phyloP scores from a whole-genome alignment of 2,113 vertebrate genomes.

The Alaudala cheleensis region DNA sequence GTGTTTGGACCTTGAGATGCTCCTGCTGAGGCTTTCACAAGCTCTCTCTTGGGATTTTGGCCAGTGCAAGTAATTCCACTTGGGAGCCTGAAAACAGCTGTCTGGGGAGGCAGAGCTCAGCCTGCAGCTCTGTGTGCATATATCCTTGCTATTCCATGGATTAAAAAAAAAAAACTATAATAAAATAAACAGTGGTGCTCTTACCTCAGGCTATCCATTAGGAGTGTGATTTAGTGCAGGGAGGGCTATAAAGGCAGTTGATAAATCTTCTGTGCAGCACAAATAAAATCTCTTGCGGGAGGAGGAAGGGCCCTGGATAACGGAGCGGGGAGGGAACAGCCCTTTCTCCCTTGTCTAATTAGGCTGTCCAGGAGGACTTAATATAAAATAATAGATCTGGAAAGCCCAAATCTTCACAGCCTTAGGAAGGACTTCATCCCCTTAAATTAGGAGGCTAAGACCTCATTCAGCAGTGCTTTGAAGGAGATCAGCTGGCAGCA shows the following conservation, averaged over 20 bases:
- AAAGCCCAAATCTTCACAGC: background rate
- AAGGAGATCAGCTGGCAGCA: background rate
- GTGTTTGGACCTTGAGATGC: background rate
- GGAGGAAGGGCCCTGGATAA: background rate
- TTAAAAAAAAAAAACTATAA: slow-evolving; percentile 13
- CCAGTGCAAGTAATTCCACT: background rate
- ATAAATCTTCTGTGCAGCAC: slow-evolving; percentile 41
- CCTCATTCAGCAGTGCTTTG: slow-evolving; percentile 15
- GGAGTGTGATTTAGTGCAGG: slow-evolving; percentile 51
- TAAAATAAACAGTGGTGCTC: slow-evolving; percentile 41
- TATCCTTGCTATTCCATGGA: background rate
- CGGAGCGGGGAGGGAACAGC: background rate
- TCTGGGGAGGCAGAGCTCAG: background rate
- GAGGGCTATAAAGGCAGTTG: slow-evolving; percentile 40
- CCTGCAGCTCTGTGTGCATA: background rate
- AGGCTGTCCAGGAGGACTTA: background rate
- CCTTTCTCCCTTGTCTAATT: background rate
- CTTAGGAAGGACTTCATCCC: slow-evolving; percentile 40
- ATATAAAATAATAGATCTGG: slow-evolving; percentile 29
- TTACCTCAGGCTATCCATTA: slow-evolving; percentile 59
- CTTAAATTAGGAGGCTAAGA: slow-evolving; percentile 25
- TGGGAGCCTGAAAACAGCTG: background rate
- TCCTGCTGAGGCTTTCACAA: background rate
- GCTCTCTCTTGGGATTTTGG: background rate
- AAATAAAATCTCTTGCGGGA: slow-evolving; percentile 17